Conservation (phyloP, 35 echinoderm and acorn worm species). For the Ptychodera flava region DNA sequence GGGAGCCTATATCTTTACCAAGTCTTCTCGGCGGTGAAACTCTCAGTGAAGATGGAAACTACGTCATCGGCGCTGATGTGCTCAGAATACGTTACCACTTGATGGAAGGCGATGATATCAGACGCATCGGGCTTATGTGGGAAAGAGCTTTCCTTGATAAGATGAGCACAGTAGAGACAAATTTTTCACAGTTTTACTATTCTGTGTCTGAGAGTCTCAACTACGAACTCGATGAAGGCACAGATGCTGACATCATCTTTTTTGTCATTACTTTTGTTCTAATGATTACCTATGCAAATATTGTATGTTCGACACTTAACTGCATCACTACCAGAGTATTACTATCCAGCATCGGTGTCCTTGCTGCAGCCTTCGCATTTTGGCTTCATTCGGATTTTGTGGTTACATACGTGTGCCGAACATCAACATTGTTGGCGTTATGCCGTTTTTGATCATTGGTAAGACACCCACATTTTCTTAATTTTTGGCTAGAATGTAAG, state of each 20-base stretch:
- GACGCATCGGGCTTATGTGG: background rate
- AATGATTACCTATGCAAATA: conserved; percentile 10
- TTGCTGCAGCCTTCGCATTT: conserved; percentile 3
- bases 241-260: background rate
- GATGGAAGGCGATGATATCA: conserved; percentile 4
- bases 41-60: background rate
- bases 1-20: background rate
- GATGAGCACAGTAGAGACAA: background rate
- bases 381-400: conserved; percentile 14
- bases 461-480: too few relatives aligned
- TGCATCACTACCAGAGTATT: background rate
- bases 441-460: conserved; percentile 44
- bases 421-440: conserved; percentile 21
- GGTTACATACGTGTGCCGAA: background rate
- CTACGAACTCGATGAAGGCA: background rate
- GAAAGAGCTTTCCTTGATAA: conserved; percentile 18
- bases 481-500: too few relatives aligned
- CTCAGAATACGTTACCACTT: conserved; percentile 12
- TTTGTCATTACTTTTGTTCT: background rate
- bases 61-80: background rate
- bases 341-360: conserved; percentile 8
- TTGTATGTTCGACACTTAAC: conserved; percentile 9
- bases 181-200: background rate
- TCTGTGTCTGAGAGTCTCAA: background rate
- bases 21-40: background rate